Base-by-base conservation (phyloP, 2,113 vertebrate genomes). In the Chaetura pelagica region DNA sequence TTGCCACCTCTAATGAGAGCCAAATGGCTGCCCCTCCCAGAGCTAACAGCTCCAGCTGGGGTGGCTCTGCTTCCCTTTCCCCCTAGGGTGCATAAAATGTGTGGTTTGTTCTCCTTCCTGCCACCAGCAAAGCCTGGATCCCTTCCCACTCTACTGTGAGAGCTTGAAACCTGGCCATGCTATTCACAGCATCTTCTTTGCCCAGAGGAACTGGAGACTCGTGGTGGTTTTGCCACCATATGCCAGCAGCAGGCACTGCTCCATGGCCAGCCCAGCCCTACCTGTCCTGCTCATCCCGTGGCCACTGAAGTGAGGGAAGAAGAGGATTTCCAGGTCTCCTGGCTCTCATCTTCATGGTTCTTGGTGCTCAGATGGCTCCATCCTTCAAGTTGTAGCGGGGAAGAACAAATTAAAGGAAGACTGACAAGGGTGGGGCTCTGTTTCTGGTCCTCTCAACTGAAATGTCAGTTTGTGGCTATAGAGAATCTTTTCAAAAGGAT, bases 121-220 rank as follows among this genome's bases (percentile, higher is more conserved):
- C 92, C 94, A 96, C 94, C 93, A 96, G 93, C 74, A 94, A 34
- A 86, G 72, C 64, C 94, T 96, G 96, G 96, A 92, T 68, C 0
- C 16, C 61, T 93, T 94, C 96, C 96, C 96, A 3, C 64, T 61
- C 85, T 46, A 92, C 90, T 87, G 96, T 49, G 44, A 87, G 96
- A 94, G 90, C 90, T 90, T 93, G 95, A 94, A 95, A 89, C 83
- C 87, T 9, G 78, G 97, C 97, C 89, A 64, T 20, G 72, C 93
- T 95, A 87, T 97, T 96, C 91, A 74, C 87, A 71, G 95, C 88
- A 77, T 89, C 92, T 54, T 63, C 89, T 80, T 12, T 68, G 92
- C 94, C 95, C 16, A 29, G 12, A 44, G 94, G 89, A 59, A 11
- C 3, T 79, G 94, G 55, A 96, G 95, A 5, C 8, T 2, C 90